Evolutionary conservation across 2,113 vertebrate genomes (phyloP).

Genomic region (Oreochromis niloticus): DNA sequence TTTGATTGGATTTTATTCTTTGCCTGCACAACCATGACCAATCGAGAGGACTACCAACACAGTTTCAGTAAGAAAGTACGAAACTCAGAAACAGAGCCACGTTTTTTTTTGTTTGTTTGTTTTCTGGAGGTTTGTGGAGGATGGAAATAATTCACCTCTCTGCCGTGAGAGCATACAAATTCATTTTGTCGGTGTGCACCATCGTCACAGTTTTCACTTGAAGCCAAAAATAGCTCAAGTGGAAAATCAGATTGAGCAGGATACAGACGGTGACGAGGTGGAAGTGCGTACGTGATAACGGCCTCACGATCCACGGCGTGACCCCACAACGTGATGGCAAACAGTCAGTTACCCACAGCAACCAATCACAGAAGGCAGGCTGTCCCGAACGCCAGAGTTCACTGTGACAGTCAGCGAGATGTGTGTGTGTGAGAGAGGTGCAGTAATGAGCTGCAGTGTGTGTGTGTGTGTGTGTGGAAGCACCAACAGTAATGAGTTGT

Average conservation of each 20-base stretch:
- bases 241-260: background rate
- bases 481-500: conserved; percentile 21
- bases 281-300: background rate
- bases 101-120: background rate
- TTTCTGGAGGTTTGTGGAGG: background rate
- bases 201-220: background rate
- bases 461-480: background rate
- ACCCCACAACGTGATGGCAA: background rate
- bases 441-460: background rate
- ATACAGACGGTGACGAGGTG: background rate
- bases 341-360: background rate
- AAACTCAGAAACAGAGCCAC: background rate
- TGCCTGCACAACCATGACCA: background rate
- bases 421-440: background rate
- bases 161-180: background rate
- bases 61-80: background rate
- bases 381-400: background rate
- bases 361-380: background rate
- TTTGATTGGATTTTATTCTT: background rate
- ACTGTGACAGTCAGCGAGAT: background rate
- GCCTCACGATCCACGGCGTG: background rate
- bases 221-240: background rate
- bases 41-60: background rate
- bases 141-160: background rate
- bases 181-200: background rate